phyloP scores from a whole-genome alignment of 92 coral and sea anemone genomes.

The Parazoanthus swiftii region DNA sequence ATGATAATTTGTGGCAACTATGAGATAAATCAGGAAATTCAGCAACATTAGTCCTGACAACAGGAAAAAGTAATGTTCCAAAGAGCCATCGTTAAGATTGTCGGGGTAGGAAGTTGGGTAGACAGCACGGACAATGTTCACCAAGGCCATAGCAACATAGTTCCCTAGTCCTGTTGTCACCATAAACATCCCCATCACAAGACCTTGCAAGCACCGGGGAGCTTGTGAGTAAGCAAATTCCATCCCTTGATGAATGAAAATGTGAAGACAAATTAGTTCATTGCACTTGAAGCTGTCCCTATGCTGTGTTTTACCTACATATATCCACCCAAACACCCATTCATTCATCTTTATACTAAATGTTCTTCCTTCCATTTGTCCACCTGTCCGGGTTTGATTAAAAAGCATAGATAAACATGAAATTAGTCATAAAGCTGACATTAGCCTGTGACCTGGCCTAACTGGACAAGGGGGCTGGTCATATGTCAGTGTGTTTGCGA shows the following conservation, averaged over 20 bases:
- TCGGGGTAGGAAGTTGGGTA: constrained; percentile 57
- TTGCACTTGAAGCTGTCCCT: not conserved
- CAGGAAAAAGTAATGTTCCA: constrained; percentile 81
- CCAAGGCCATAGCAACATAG: constrained; percentile 68
- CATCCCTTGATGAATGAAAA: constrained; percentile 54
- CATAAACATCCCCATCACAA: constrained; percentile 81
- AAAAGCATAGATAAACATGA: too few species aligned
- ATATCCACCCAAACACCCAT: too few species aligned
- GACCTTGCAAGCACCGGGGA: constrained; percentile 78
- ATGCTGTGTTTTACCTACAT: not conserved
- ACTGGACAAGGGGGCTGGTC: too few species aligned
- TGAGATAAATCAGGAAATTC: constrained; percentile 67
- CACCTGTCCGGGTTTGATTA: too few species aligned
- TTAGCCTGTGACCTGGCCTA: too few species aligned
- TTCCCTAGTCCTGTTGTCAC: constrained; percentile 78
- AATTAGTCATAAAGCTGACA: too few species aligned
- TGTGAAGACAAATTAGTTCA: not conserved
- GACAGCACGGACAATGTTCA: constrained; percentile 64
- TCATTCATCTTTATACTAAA: too few species aligned
- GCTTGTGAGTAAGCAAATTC: constrained; percentile 93
- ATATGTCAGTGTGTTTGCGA: too few species aligned
- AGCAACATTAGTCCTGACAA: constrained; percentile 74
- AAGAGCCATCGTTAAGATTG: constrained; percentile 67
- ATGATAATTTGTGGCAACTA: constrained; percentile 66
- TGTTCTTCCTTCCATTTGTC: too few species aligned